phyloP scores from a whole-genome alignment of 2,888 invertebrate species.

The Sisyra nigra region DNA sequence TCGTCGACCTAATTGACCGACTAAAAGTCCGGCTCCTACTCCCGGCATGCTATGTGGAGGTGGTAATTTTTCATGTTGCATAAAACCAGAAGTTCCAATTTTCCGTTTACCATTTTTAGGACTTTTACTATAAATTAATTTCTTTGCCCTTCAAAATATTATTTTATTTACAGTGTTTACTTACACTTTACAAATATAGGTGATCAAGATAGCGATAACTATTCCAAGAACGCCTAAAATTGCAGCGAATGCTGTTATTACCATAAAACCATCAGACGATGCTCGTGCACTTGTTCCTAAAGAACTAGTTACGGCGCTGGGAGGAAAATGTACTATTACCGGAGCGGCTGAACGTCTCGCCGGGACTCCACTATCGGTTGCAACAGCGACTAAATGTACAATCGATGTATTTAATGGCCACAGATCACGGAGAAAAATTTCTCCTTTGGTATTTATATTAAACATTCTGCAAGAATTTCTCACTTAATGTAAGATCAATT shows the following conservation, averaged over 20 bases:
- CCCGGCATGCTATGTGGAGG: slow-evolving; percentile 12
- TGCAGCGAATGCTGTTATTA: slow-evolving; percentile 48
- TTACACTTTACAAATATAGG: slow-evolving; percentile 62
- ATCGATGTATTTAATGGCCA: slow-evolving; percentile 24
- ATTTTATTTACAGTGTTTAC: slow-evolving; percentile 22
- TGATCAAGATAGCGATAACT: slow-evolving; percentile 56
- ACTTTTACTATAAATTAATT: slow-evolving; percentile 16
- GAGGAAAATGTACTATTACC: slow-evolving; percentile 43
- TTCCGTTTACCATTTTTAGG: slow-evolving; percentile 19
- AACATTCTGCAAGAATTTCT: slow-evolving; percentile 33
- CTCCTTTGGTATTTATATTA: slow-evolving; percentile 46
- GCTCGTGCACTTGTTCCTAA: slow-evolving; percentile 17
- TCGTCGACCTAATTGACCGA: background rate
- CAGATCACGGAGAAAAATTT: slow-evolving; percentile 31
- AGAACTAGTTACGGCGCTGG: slow-evolving; percentile 22
- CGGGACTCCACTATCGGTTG: slow-evolving; percentile 72
- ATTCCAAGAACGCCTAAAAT: slow-evolving; percentile 56
- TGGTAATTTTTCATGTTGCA: slow-evolving; percentile 20
- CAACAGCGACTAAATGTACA: slow-evolving; percentile 65
- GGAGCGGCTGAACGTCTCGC: slow-evolving; percentile 58
- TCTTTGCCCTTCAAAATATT: background rate
- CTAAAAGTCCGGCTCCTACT: slow-evolving; percentile 7
- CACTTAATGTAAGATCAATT: background rate
- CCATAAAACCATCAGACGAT: slow-evolving; percentile 20
- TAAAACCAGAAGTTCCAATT: slow-evolving; percentile 16